A percentile compares a stretch with the other conserved stretches of the same genome.
phyloP scores from a whole-genome alignment of 2,113 vertebrate genomes.

The Candoia aspera region DNA sequence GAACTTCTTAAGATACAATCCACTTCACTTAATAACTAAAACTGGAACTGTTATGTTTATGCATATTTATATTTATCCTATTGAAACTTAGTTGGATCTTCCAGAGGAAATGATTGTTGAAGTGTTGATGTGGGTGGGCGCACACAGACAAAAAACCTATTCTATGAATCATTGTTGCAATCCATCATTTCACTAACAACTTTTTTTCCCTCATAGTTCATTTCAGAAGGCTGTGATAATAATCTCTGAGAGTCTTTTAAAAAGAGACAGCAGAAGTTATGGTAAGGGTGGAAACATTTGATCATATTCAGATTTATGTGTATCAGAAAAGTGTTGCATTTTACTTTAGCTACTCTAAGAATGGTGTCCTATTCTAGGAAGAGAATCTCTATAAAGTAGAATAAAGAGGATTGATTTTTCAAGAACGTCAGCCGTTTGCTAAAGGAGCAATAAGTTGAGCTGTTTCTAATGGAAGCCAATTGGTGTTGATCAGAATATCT shows the following conservation, averaged over 20 bases:
- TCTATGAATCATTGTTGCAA: neutral
- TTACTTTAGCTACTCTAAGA: slow-evolving; percentile 1
- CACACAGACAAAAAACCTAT: neutral
- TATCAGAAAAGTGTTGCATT: neutral
- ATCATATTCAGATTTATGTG: slow-evolving; percentile 3
- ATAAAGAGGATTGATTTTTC: slow-evolving; percentile 22
- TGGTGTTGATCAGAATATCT: slow-evolving; percentile 3
- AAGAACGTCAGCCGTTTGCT: slow-evolving; percentile 2
- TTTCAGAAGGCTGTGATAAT: neutral
- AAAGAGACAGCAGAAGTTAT: neutral
- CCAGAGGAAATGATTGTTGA: neutral
- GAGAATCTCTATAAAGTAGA: slow-evolving; percentile 8
- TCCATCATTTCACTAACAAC: neutral
- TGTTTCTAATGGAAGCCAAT: slow-evolving; percentile 4
- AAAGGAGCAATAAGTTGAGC: neutral
- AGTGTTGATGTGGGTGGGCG: neutral
- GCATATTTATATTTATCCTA: neutral
- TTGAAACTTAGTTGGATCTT: neutral
- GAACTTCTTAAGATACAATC: neutral
- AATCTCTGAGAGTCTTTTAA: neutral
- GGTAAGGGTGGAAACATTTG: neutral
- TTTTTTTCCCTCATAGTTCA: too few relatives aligned
- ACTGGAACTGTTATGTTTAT: neutral
- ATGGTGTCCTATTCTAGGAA: slow-evolving; percentile 10
- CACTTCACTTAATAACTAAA: neutral